Percentiles rank a stretch among this genome's conserved stretches.
Evolutionary conservation across 2,797 vertebrate species (phyloP).

Genomic region (Lepilemur ruficaudatus): DNA sequence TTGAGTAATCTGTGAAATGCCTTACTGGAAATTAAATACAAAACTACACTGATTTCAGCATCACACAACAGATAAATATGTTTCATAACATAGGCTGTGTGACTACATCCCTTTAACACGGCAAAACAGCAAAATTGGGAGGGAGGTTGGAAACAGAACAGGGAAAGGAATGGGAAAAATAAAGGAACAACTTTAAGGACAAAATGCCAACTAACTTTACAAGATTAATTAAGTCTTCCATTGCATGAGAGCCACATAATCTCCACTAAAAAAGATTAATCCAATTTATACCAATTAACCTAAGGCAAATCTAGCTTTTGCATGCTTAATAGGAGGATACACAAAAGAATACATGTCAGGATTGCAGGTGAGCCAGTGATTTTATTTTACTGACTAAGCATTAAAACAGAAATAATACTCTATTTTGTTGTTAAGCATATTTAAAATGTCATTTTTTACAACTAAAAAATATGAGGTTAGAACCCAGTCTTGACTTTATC

Average conservation of each 20-base stretch:
- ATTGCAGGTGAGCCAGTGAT: constrained; percentile 65
- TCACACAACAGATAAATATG: background rate
- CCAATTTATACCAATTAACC: constrained; percentile 79
- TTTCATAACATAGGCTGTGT: background rate
- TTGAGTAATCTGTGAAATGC: background rate
- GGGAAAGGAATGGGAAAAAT: background rate
- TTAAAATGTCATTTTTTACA: background rate
- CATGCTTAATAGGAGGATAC: constrained; percentile 54
- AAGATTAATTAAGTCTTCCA: constrained; percentile 68
- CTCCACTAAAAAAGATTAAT: constrained; percentile 75
- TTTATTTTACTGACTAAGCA: constrained; percentile 56
- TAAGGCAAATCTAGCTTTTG: constrained; percentile 56
- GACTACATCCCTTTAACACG: background rate
- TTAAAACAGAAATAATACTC: constrained; percentile 57
- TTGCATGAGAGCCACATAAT: constrained; percentile 74
- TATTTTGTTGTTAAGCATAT: background rate
- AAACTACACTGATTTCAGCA: background rate
- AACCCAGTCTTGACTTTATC: background rate
- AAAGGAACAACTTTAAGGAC: constrained; percentile 21
- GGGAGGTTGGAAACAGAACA: accelerated
- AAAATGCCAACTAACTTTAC: constrained; percentile 15
- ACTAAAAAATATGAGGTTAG: background rate
- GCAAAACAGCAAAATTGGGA: accelerated
- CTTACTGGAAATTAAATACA: background rate
- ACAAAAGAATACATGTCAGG: constrained; percentile 37